Base-by-base conservation (phyloP, 2,888 invertebrate species). In the Drosophila putrida region DNA sequence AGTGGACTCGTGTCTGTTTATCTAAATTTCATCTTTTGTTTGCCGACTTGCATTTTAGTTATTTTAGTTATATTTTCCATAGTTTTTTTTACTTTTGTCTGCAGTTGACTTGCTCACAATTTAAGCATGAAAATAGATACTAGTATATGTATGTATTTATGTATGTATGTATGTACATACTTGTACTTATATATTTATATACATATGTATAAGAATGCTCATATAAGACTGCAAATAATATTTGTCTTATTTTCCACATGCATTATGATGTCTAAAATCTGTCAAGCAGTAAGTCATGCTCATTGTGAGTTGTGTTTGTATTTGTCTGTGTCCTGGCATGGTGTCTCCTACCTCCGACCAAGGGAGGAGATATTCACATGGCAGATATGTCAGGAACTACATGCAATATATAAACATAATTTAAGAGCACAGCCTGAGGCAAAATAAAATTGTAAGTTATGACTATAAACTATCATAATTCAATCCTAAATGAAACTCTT, bases 261-360 rank as follows among this genome's bases (percentile, higher is more conserved):
- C 84, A 81, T 78, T 81, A 75, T 71, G 72, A 72, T 85, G 88
- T 83, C 76, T 63, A 72, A 81, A 81, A 78, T 57, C 67, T 79
- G 85, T 83, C 85, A 82, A 59, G 61, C 69, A 63, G 54, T 70
- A 68, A 65, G 72, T 66, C 75, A 78, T 68, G 69, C 70, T 53
- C 67, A 62, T 81, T 58, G 53, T 60, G 49, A 74, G 65, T 25
- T 25, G 53, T 36, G 28, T 38, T 55, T 65, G 50, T 71, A 50
- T 75, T 53, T 57, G 28, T 20, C 41, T 35, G 25, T 41, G 67
- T 61, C 55, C 28, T 68, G 41, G 39, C 20, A 31, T 55, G 39
- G 25, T 54, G 66, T 60, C 64, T 66, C 49, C 51, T 4, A 31
- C 5, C 20, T 11, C 20, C 53, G 31, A 54, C 9, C 11, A 9